phyloP scores from a whole-genome alignment of 2,797 vertebrate species.

The Coracias cyanogaster region DNA sequence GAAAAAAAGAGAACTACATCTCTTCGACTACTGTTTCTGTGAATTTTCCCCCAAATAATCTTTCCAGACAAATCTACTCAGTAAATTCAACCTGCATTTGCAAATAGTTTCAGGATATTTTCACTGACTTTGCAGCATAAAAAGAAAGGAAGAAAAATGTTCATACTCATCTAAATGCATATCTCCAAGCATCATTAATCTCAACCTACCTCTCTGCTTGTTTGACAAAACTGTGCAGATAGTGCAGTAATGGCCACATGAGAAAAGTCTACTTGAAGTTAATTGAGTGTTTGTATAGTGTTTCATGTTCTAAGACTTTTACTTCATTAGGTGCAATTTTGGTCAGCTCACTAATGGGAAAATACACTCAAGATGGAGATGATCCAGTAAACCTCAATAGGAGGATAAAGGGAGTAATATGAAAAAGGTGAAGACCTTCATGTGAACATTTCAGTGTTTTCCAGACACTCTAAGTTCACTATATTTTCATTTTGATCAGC shows the following conservation, averaged over 20 bases:
- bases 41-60: background rate
- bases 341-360: background rate
- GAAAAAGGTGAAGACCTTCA: background rate
- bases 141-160: background rate
- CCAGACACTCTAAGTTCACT: background rate
- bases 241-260: background rate
- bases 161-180: background rate
- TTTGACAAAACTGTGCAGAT: background rate
- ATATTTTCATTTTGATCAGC: background rate
- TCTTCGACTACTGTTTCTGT: background rate
- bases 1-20: background rate
- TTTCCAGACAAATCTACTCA: background rate
- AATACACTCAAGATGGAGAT: background rate
- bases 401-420: background rate
- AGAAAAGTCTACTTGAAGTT: slow-evolving; percentile 9
- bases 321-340: slow-evolving; percentile 11
- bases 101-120: slow-evolving; percentile 46
- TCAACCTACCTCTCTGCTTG: background rate
- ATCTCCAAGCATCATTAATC: slow-evolving; percentile 10
- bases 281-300: background rate
- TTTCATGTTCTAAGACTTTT: background rate
- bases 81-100: background rate
- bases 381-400: background rate
- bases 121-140: background rate
- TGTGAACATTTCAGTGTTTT: background rate